These are phyloP conservation scores for Pontoporia blainvillei DNA, from an alignment of 2,113 vertebrate genomes.

Conservation along the genomic window DNA sequence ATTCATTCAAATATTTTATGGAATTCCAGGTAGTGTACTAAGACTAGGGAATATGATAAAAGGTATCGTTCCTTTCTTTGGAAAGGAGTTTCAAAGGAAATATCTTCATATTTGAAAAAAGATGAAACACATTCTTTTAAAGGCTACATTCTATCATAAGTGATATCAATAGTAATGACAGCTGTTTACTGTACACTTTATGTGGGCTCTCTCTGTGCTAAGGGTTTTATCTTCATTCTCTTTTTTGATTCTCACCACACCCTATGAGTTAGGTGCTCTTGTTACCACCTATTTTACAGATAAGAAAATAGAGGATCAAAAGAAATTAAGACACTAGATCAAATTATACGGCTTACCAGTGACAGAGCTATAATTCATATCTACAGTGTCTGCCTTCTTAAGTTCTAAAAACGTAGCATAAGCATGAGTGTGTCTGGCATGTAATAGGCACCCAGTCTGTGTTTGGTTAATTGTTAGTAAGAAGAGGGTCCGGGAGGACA, in stretches of 20 bases:
- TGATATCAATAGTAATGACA: not conserved
- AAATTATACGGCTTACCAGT: not conserved
- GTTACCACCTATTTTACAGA: not conserved
- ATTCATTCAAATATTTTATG: conserved; percentile 18
- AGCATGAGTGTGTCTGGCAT: not conserved
- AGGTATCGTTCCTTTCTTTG: not conserved
- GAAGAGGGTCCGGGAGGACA: not conserved
- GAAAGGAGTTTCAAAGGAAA: not conserved
- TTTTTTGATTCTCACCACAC: not conserved
- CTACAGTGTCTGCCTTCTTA: not conserved
- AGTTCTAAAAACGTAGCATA: not conserved
- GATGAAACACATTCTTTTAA: not conserved
- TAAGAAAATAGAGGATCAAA: not conserved
- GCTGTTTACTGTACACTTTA: not conserved
- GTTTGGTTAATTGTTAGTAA: not conserved
- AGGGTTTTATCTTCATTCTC: not conserved
- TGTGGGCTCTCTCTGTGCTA: not conserved
- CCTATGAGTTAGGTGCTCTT: not conserved
- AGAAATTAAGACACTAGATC: not conserved
- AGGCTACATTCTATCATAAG: not conserved
- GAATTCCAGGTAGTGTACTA: not conserved
- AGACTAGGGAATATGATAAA: not conserved
- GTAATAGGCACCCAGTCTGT: not conserved
- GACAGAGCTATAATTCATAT: not conserved
- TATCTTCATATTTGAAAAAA: not conserved